Conservation (phyloP, 2,797 vertebrate species). For the Sebastes nivosus region DNA sequence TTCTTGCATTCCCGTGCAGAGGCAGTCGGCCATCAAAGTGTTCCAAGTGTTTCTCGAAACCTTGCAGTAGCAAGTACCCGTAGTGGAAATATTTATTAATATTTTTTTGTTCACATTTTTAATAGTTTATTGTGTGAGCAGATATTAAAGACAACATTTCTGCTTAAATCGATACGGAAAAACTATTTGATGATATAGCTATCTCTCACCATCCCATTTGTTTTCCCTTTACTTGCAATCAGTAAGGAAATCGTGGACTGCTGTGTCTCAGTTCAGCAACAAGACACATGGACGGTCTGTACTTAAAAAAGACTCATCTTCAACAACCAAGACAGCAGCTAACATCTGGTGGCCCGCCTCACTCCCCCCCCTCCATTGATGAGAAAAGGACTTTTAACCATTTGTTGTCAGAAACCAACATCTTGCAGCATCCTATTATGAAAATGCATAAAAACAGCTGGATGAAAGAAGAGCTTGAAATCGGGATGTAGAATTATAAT, state of each 20-base stretch:
- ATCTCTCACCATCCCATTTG: slow-evolving; percentile 7
- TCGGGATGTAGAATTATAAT: slow-evolving; percentile 21
- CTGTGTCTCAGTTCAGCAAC: slow-evolving; percentile 25
- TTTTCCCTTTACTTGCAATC: slow-evolving; percentile 11
- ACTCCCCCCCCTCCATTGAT: slow-evolving; percentile 21
- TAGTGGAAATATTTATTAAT: not conserved
- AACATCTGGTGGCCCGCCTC: slow-evolving; percentile 57
- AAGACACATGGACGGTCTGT: slow-evolving; percentile 23
- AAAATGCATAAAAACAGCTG: slow-evolving; percentile 37
- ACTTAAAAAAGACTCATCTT: slow-evolving; percentile 42
- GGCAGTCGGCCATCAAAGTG: not conserved
- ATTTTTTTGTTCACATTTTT: not conserved
- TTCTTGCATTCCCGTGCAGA: not conserved
- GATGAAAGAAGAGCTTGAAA: slow-evolving; percentile 33
- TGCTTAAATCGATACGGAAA: not conserved
- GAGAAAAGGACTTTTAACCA: slow-evolving; percentile 42
- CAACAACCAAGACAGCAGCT: slow-evolving; percentile 40
- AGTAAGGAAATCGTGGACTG: slow-evolving; percentile 4
- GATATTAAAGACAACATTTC: not conserved
- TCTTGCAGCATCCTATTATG: slow-evolving; percentile 33
- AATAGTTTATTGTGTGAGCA: not conserved
- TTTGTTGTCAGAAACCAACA: slow-evolving; percentile 53
- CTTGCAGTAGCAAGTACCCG: not conserved
- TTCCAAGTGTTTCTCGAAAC: not conserved
- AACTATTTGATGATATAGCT: not conserved